These are phyloP conservation scores for Erpornis zantholeuca DNA, from an alignment of 2,113 vertebrate genomes.

Conservation along the genomic window DNA sequence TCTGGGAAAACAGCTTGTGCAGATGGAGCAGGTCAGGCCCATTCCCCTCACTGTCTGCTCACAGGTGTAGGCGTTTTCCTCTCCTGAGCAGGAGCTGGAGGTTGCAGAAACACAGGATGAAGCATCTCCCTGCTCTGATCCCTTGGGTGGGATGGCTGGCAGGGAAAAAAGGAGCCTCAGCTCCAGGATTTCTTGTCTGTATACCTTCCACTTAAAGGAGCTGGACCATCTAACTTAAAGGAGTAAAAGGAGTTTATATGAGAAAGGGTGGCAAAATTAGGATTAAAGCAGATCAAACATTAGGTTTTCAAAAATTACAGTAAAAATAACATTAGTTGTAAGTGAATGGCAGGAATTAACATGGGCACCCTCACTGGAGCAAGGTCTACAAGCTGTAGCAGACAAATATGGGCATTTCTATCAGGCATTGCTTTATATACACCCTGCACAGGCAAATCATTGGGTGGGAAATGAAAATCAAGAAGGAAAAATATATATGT, in stretches of 20 bases:
- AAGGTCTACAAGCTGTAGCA: background rate
- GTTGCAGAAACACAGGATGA: background rate
- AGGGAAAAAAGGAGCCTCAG: background rate
- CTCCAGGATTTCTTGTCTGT: background rate
- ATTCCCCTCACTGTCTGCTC: background rate
- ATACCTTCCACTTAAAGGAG: background rate
- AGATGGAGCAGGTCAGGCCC: background rate
- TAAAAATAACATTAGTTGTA: background rate
- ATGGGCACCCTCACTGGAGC: background rate
- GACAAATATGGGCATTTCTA: background rate
- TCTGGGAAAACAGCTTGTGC: background rate
- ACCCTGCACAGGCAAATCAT: slow-evolving; percentile 24
- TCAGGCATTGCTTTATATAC: background rate
- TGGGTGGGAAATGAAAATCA: slow-evolving; percentile 57
- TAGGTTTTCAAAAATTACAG: background rate
- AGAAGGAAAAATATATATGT: slow-evolving; percentile 59
- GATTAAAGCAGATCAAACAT: background rate
- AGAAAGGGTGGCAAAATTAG: background rate
- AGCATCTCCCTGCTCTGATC: background rate
- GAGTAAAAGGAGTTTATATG: background rate
- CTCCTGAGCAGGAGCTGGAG: background rate
- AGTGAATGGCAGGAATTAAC: background rate
- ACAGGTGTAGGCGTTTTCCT: background rate
- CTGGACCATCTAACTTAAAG: background rate
- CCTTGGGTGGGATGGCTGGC: background rate